Base-by-base conservation (phyloP, 2,797 vertebrate genomes). In the Etheostoma perlongum region DNA sequence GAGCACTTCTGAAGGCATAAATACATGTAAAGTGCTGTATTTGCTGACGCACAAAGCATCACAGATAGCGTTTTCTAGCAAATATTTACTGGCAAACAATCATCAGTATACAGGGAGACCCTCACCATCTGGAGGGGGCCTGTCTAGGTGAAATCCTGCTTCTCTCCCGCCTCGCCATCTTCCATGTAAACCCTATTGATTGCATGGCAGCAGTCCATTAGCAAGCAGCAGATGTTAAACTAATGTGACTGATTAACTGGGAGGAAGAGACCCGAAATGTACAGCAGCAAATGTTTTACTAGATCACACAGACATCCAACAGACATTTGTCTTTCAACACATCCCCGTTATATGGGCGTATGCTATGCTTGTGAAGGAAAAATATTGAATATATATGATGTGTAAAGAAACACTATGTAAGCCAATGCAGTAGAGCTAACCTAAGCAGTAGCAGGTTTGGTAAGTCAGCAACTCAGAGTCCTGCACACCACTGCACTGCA, bases 391-490 rank as follows among this genome's bases (percentile, higher is more conserved):
- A 57, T 71, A 46, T 27, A 18, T 51, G 15, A 42, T 47, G 64
- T 70, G 55, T 40, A 67, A 76, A 73, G 57, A 72, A 55, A 73
- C 5, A 49, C 19, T 62, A 15, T 44, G 63, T 62, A 73, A 65
- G 67, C 57, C 23, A 60, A 48, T 78, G 85, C 83, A 84, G 76
- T 25, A 76, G 57, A 66, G 81, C 79, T 64, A 78, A 72, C 46
- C 60, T 64, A 75, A 82, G 83, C 85, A 84, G 72, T 10, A 72
- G 80, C 82, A 68, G 57, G 79, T 86, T 83, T 89, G 85, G 83
- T 86, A 85, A 87, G 91, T 91, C 91, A 91, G 91, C 87, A 91
- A 62, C 81, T 86, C 67, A 4, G 27, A 69, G 23, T 69, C 47
- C 85, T 78, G 76, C 81, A 82, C 80, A 85, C 19, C 33, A 72